Evolutionary conservation across 2,888 invertebrate species (phyloP).

Genomic region (Ptilodon capucinus): DNA sequence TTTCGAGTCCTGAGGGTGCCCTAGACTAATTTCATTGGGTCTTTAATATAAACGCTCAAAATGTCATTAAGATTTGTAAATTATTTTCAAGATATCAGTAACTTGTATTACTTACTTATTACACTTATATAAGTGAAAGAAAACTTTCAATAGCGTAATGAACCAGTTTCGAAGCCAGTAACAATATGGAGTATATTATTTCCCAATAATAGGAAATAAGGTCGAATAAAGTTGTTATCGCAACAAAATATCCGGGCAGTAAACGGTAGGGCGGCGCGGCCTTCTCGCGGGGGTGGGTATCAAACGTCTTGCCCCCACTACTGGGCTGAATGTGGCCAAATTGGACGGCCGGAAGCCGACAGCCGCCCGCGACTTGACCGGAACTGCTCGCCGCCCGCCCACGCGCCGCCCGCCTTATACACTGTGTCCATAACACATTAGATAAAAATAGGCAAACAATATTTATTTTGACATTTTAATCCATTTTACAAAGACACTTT

Average conservation of each 20-base stretch:
- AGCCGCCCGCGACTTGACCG: constrained; percentile 80
- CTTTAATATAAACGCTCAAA: no score
- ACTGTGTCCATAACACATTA: constrained; percentile 47
- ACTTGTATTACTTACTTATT: no score
- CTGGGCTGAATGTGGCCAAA: constrained; percentile 77
- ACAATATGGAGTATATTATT: not conserved
- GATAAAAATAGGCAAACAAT: not conserved
- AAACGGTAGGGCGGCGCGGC: constrained; percentile 4
- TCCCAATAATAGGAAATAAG: not conserved
- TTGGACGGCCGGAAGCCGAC: constrained; percentile 77
- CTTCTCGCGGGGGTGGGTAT: constrained; percentile 39
- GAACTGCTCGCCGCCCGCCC: constrained; percentile 67
- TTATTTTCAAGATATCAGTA: no score
- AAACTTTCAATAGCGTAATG: no score
- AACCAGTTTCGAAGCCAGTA: no score
- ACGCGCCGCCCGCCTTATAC: constrained; percentile 57
- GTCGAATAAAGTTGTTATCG: constrained; percentile 9
- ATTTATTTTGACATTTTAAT: no score
- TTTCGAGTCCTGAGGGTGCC: no score
- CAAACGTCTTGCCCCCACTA: constrained; percentile 65
- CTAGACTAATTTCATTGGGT: no score
- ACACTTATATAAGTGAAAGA: no score
- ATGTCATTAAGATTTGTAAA: no score
- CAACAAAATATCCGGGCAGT: constrained; percentile 9
- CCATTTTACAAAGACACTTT: no score